These are phyloP conservation scores for Cebus imitator DNA, from an alignment of 2,113 vertebrate species.

Conservation along the genomic window DNA sequence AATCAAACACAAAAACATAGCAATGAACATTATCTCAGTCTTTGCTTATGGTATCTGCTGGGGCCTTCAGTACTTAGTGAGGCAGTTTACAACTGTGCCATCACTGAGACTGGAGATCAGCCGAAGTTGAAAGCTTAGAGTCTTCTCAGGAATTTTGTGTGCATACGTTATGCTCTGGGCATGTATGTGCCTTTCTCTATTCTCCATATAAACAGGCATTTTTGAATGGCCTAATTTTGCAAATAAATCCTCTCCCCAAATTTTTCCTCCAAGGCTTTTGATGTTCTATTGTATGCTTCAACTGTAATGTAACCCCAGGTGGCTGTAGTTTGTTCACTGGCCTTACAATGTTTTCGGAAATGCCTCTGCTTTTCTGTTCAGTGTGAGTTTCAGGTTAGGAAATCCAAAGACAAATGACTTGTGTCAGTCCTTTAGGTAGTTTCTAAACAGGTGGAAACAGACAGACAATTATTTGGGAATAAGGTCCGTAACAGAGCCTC, in stretches of 20 bases:
- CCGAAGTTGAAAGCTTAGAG: not conserved
- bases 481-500: not conserved
- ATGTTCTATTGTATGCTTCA: not conserved
- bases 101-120: not conserved
- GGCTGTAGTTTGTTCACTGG: not conserved
- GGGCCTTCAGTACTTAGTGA: too few relatives aligned
- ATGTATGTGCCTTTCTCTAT: not conserved
- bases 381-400: not conserved
- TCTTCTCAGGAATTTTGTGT: not conserved
- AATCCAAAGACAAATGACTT: not conserved
- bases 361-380: not conserved
- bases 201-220: not conserved
- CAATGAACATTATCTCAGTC: not conserved
- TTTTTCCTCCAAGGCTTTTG: not conserved
- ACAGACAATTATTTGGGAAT: not conserved
- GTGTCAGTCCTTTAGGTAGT: not conserved
- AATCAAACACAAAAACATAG: not conserved
- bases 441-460: not conserved
- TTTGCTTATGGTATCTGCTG: not conserved
- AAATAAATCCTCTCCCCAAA: not conserved
- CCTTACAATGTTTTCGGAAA: not conserved
- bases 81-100: not conserved
- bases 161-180: too few relatives aligned
- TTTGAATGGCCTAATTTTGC: not conserved
- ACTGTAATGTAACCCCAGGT: not conserved